Percentiles rank a stretch among this genome's conserved stretches.
These are phyloP conservation scores for Cossypha dichroa DNA, from an alignment of 2,797 vertebrate genomes.

Conservation along the genomic window DNA sequence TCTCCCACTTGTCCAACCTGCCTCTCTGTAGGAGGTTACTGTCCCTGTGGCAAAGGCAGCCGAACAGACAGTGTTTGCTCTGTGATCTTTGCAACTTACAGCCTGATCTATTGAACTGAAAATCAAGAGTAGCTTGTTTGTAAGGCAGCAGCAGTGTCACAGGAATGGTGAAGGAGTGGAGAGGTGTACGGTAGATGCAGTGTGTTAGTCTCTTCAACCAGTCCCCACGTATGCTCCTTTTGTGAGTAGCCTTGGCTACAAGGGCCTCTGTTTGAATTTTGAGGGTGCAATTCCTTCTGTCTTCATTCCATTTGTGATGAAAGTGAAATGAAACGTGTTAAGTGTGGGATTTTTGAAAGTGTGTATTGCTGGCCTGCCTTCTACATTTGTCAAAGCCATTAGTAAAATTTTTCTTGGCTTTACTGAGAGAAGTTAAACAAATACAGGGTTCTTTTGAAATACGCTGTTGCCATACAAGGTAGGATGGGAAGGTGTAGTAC, in stretches of 20 bases:
- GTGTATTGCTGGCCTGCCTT: not conserved
- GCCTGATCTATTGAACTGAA: slow-evolving; percentile 19
- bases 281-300: not conserved
- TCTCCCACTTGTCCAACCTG: not conserved
- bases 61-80: not conserved
- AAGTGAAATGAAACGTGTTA: not conserved
- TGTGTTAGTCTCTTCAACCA: not conserved
- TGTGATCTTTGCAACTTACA: not conserved
- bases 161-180: not conserved
- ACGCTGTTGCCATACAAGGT: not conserved
- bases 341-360: not conserved
- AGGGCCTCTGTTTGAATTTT: not conserved
- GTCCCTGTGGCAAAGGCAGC: not conserved
- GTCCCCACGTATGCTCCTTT: not conserved
- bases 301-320: not conserved
- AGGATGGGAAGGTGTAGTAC: not conserved
- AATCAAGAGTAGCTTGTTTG: not conserved
- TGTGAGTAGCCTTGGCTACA: not conserved
- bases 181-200: not conserved
- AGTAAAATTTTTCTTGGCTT: not conserved
- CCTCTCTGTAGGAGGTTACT: not conserved
- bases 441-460: not conserved
- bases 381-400: not conserved
- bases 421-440: not conserved
- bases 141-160: not conserved